phyloP scores from a whole-genome alignment of 2,888 invertebrate genomes.

The Chymomyza fuscimana region DNA sequence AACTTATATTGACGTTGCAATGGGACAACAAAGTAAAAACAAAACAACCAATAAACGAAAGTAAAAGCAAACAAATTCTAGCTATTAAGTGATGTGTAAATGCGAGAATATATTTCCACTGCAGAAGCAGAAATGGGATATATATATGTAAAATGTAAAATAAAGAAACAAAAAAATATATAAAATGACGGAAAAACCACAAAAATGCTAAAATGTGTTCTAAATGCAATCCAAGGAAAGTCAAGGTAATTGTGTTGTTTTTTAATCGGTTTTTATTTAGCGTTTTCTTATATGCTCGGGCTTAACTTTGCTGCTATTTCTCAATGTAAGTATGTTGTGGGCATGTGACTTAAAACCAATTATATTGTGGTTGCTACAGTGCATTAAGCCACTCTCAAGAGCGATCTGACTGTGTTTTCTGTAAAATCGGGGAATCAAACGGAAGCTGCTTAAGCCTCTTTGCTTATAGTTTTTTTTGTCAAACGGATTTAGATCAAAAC shows the following conservation, averaged over 20 bases:
- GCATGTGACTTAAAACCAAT: conserved; percentile 36
- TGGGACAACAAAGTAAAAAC: neutral
- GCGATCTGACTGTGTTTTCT: conserved; percentile 11
- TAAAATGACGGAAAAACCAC: conserved; percentile 51
- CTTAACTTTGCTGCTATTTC: neutral
- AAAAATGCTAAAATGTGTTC: conserved; percentile 5
- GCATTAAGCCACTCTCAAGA: conserved; percentile 35
- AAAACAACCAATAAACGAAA: conserved; percentile 41
- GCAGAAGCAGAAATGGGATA: conserved; percentile 67
- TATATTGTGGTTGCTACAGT: conserved; percentile 31
- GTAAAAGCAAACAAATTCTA: conserved; percentile 47
- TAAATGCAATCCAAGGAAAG: neutral
- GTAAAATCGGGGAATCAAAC: conserved; percentile 21
- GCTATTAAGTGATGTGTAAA: conserved; percentile 63
- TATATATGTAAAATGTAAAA: conserved; percentile 77
- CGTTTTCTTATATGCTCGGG: conserved; percentile 30
- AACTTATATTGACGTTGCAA: conserved; percentile 32
- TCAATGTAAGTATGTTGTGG: conserved; percentile 27
- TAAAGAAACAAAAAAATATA: conserved; percentile 73
- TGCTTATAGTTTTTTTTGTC: no score
- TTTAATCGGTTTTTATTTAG: conserved; percentile 61
- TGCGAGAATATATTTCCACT: conserved; percentile 66
- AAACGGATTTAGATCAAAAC: no score
- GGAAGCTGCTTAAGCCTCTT: neutral
- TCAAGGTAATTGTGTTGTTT: conserved; percentile 7